These are phyloP conservation scores for Ophion ventricosus DNA, from an alignment of 2,888 invertebrate species.

Conservation along the genomic window DNA sequence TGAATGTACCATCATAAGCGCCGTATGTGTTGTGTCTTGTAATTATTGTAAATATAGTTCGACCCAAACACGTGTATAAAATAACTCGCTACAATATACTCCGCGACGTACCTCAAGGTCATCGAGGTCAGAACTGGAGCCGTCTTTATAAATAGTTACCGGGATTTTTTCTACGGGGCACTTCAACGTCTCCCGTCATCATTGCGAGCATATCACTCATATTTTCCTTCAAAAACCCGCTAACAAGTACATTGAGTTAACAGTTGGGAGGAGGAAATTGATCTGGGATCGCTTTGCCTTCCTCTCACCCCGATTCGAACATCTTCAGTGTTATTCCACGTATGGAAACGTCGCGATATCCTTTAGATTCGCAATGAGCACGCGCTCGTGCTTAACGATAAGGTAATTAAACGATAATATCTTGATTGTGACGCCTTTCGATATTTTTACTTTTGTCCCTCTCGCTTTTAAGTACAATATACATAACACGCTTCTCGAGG, in stretches of 20 bases:
- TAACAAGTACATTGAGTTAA: not conserved
- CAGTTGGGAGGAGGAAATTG: not conserved
- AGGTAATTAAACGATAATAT: conserved; percentile 49
- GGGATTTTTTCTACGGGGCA: not conserved
- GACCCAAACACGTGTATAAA: not conserved
- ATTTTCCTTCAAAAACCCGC: not conserved
- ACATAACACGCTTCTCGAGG: conserved; percentile 44
- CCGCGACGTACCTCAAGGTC: not conserved
- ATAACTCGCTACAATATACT: not conserved
- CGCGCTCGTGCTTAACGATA: conserved; percentile 19
- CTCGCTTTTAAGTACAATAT: conserved; percentile 55
- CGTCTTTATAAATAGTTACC: not conserved
- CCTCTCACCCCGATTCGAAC: not conserved
- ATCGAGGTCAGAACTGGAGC: not conserved
- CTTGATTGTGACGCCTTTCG: conserved; percentile 40
- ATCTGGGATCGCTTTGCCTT: not conserved
- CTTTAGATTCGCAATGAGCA: not conserved
- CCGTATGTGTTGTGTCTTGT: not conserved
- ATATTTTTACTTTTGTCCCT: conserved; percentile 16
- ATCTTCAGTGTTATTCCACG: not conserved
- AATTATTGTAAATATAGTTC: not conserved
- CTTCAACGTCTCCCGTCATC: not conserved
- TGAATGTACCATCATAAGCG: not conserved
- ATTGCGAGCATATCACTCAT: not conserved
- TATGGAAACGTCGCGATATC: not conserved